Evolutionary conservation across 2,113 vertebrate genomes (phyloP).

Genomic region (Hippoglossus stenolepis): DNA sequence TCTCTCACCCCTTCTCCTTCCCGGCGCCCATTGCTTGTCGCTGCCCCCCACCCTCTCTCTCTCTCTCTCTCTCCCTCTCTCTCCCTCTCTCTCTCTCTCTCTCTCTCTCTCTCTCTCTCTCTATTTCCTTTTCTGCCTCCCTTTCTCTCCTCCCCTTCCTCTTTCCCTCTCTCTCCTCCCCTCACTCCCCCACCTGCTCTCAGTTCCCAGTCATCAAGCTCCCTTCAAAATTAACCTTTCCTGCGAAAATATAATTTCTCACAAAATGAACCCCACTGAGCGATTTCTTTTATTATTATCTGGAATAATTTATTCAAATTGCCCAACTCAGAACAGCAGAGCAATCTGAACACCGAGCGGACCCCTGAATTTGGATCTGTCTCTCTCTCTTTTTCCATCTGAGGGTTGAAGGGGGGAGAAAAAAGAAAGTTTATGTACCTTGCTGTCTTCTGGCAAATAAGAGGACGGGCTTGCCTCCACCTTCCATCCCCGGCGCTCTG

Average conservation of each 20-base stretch:
- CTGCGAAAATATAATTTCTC: conserved; percentile 99
- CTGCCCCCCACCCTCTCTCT: conserved; percentile 20
- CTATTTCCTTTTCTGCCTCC: background rate
- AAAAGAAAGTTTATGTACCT: conserved; percentile 96
- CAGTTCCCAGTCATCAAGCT: conserved; percentile 98
- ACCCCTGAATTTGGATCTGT: conserved; percentile 88
- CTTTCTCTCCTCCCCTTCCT: background rate
- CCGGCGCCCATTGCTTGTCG: conserved; percentile 59
- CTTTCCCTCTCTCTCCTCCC: conserved; percentile 81
- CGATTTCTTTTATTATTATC: conserved; percentile 82
- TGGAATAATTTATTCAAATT: conserved; percentile 99
- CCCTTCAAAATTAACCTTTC: conserved; percentile 99
- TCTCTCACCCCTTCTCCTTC: conserved; percentile 48
- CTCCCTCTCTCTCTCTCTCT: background rate
- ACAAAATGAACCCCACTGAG: conserved; percentile 99
- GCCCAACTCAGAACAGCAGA: conserved; percentile 98
- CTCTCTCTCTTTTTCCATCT: conserved; percentile 45
- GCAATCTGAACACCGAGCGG: conserved; percentile 98
- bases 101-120: background rate
- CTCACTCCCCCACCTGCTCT: conserved; percentile 84
- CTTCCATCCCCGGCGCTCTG: conserved; percentile 87
- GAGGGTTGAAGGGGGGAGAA: conserved; percentile 75
- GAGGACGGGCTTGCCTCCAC: conserved; percentile 86
- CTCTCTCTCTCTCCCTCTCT: background rate
- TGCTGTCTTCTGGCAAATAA: conserved; percentile 98